Conservation (phyloP, 1,140 invertebrate genomes). For the Euura lappo region DNA sequence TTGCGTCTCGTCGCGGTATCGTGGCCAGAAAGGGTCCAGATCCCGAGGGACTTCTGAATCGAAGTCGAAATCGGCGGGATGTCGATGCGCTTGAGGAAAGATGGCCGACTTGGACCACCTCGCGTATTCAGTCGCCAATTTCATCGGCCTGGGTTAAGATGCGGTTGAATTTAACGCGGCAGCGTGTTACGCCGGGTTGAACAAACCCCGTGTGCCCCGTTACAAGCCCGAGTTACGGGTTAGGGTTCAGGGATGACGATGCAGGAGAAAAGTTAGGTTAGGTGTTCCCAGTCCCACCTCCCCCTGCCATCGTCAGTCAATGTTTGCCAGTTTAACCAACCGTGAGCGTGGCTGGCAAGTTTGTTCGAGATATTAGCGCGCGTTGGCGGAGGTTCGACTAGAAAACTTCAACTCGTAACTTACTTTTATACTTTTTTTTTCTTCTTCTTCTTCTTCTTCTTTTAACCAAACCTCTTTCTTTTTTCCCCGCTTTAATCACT, state of each 20-base stretch:
- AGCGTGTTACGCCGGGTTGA: neutral
- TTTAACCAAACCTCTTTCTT: neutral
- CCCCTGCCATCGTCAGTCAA: slow-evolving; percentile 40
- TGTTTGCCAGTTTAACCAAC: slow-evolving; percentile 55
- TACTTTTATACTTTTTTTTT: neutral
- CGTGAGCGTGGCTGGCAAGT: slow-evolving; percentile 38
- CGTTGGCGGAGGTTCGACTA: slow-evolving; percentile 20
- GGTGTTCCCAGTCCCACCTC: neutral
- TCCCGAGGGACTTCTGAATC: too few species aligned
- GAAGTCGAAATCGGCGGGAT: too few species aligned
- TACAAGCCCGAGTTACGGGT: neutral
- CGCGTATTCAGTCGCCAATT: neutral
- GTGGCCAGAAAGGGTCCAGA: too few species aligned
- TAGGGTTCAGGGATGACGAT: neutral
- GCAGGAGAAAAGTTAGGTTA: slow-evolving; percentile 1
- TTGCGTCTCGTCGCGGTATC: neutral
- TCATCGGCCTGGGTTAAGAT: neutral
- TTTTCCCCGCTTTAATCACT: slow-evolving; percentile 40
- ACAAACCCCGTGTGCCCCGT: neutral
- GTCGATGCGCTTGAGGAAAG: neutral
- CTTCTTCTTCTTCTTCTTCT: too few species aligned
- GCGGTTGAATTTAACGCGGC: neutral
- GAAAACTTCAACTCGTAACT: slow-evolving; percentile 31
- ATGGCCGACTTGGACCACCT: neutral
- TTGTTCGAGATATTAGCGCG: slow-evolving; percentile 46